A percentile compares a stretch with the other conserved stretches of the same genome.
These are phyloP conservation scores for Astreopora myriophthalma DNA, from an alignment of 64 coral and sea anemone species.

Conservation along the genomic window DNA sequence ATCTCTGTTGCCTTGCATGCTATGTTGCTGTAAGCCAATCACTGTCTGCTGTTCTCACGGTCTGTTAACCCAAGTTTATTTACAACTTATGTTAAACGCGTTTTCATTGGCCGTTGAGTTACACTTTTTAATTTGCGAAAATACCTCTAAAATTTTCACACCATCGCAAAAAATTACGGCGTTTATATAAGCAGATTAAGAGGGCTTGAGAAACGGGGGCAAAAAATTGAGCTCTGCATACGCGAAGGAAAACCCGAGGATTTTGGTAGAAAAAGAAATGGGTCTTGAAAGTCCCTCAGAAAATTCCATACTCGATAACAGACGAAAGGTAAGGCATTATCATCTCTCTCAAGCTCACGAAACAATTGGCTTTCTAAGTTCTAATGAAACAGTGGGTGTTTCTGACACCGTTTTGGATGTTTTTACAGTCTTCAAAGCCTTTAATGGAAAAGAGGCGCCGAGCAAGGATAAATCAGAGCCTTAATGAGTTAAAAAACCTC, in stretches of 20 bases:
- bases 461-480: slow-evolving; percentile 82
- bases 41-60: slow-evolving; percentile 57
- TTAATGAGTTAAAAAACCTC: slow-evolving; percentile 79
- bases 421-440: slow-evolving; percentile 73
- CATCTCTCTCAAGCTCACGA: background rate
- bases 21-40: slow-evolving; percentile 31
- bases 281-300: slow-evolving; percentile 15
- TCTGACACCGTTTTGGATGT: background rate
- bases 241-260: background rate
- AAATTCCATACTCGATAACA: background rate
- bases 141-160: slow-evolving; percentile 69
- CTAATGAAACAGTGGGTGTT: background rate
- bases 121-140: slow-evolving; percentile 51
- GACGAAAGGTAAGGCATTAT: slow-evolving; percentile 5
- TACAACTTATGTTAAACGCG: slow-evolving; percentile 8
- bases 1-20: background rate
- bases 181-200: slow-evolving; percentile 53
- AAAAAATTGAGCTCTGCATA: background rate
- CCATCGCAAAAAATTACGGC: slow-evolving; percentile 52
- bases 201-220: background rate
- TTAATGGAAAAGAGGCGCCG: slow-evolving; percentile 83
- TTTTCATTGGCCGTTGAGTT: slow-evolving; percentile 51
- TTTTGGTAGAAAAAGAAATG: background rate
- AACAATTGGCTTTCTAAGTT: background rate
- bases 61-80: slow-evolving; percentile 46